These are phyloP conservation scores for Chaetophractus vellerosus DNA, from an alignment of 2,797 vertebrate genomes.

Conservation along the genomic window DNA sequence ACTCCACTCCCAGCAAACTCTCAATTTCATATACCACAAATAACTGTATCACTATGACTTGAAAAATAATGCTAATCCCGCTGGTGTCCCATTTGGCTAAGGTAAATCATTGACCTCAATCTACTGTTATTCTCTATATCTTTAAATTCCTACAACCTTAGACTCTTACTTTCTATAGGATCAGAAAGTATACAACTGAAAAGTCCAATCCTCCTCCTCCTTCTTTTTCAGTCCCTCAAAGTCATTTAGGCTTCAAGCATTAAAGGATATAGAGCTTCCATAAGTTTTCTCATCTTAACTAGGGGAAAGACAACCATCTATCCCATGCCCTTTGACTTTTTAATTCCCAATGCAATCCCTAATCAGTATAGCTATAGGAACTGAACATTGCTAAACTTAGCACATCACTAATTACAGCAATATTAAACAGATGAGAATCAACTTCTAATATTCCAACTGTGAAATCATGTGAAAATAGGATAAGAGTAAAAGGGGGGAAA, in stretches of 20 bases:
- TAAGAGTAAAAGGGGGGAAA: not conserved
- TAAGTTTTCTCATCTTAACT: not conserved
- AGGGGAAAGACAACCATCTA: not conserved
- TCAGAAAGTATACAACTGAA: not conserved
- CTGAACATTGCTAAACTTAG: not conserved
- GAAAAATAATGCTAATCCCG: not conserved
- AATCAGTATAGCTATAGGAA: not conserved
- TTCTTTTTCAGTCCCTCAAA: not conserved
- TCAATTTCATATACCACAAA: not conserved
- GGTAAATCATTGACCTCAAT: not conserved
- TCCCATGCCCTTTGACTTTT: not conserved
- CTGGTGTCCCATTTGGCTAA: not conserved
- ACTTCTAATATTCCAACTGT: not conserved
- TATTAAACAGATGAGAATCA: not conserved
- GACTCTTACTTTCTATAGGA: not conserved
- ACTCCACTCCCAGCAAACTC: not conserved
- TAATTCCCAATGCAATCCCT: not conserved
- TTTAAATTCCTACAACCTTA: not conserved
- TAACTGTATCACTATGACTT: not conserved
- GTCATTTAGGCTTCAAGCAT: not conserved
- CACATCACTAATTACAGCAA: not conserved
- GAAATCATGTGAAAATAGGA: constrained; percentile 1
- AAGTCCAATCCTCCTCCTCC: not conserved
- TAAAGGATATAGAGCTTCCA: not conserved
- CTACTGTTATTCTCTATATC: not conserved